Base-by-base conservation (phyloP, 2,113 vertebrate species). In the Nothocercus nigrocapillus region DNA sequence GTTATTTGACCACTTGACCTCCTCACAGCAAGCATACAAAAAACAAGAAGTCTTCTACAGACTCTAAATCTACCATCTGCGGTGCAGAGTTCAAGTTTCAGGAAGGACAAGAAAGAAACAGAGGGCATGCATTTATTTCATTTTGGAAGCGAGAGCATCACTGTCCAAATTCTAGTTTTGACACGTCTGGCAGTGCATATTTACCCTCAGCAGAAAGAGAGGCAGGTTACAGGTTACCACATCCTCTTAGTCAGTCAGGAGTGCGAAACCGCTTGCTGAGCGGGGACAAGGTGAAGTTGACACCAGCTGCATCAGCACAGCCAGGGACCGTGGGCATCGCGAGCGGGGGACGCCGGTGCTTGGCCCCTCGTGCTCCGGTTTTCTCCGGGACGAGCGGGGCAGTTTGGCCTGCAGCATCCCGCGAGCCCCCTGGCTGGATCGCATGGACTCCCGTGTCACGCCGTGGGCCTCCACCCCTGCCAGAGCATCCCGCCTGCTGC, bases 391-490 rank as follows among this genome's bases (percentile, higher is more conserved):
- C 36, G 22, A 45, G 24, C 64, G 40, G 27, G 10, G 18, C 4
- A 4, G 34, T 27, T 11, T n/a, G 22, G 62, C 34, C 78, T 0
- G 3, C 45, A 25, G 19, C 16, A 13, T 87, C 38, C 42, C 28
- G n/a, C 13, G 58, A 67, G 11, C 20, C 1, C 13, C 51, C 38
- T 3, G 6, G 4, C 3, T 0, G 1, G 19, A 5, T 74, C 0
- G 0, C n/a, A 42, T 38, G 1, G 2, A 6, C 4, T 5, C 8
- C 22, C 1, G 0, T 38, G 40, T 32, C 36, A 67, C 73, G 19
- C 4, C 7, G 54, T 3, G 3, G 2, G 2, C 51, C 91, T 82
- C 68, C 54, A 92, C n/a, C 30, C 34, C n/a, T 38, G 17, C 36
- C 21, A 13, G 61, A 66, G 30, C 76, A 8, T 13, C 15, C 40